Evolutionary conservation across 2,888 invertebrate genomes (phyloP).

Genomic region (Julus scanicus): DNA sequence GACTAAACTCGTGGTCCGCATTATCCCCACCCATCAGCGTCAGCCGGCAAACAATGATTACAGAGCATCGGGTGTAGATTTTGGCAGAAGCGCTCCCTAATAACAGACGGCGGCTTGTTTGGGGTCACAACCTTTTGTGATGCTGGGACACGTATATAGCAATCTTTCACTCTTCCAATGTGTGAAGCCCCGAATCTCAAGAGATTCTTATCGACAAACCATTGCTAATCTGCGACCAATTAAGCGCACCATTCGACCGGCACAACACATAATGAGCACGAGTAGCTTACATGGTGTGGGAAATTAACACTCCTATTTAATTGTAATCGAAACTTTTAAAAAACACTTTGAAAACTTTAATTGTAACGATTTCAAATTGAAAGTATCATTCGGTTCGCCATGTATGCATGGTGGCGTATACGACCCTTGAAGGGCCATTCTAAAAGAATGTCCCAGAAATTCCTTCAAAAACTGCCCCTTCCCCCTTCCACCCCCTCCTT

Average conservation of each 20-base stretch:
- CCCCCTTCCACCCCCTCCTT: too few relatives aligned
- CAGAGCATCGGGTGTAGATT: conserved; percentile 26
- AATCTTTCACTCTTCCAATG: conserved; percentile 16
- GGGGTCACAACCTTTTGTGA: neutral
- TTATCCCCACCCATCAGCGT: conserved; percentile 18
- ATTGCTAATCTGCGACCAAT: conserved; percentile 10
- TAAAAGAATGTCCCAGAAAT: too few relatives aligned
- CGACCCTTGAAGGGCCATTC: too few relatives aligned
- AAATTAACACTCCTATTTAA: too few relatives aligned
- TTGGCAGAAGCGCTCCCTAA: conserved; percentile 23
- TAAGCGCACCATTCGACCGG: neutral
- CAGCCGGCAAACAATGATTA: conserved; percentile 1
- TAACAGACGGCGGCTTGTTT: conserved; percentile 17
- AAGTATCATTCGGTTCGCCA: too few relatives aligned
- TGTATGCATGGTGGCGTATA: too few relatives aligned
- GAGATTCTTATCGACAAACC: conserved; percentile 26
- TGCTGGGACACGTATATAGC: conserved; percentile 26
- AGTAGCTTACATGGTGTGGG: too few relatives aligned
- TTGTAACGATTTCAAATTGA: too few relatives aligned
- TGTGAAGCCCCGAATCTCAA: neutral
- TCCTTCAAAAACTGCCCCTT: too few relatives aligned
- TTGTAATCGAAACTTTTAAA: too few relatives aligned
- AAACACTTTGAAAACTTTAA: too few relatives aligned
- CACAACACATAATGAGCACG: neutral
- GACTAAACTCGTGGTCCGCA: conserved; percentile 7